Conservation (phyloP, 2,797 vertebrate genomes). For the Muscicapa striata region DNA sequence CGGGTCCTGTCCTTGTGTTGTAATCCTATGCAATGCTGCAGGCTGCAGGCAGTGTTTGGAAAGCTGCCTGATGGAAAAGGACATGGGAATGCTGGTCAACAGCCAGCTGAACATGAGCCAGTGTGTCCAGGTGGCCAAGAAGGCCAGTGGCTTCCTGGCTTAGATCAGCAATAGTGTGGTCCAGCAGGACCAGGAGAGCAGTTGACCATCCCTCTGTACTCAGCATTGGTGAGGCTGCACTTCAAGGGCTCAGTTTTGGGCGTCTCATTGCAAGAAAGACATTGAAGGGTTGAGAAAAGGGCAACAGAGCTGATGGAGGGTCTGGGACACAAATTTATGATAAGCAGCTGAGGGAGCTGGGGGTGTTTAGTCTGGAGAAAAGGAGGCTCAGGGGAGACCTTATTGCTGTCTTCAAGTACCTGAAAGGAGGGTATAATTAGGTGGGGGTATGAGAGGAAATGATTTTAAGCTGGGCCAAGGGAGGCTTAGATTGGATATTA, state of each 20-base stretch:
- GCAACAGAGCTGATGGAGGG: neutral
- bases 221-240: neutral
- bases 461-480: neutral
- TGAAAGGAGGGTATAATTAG: neutral
- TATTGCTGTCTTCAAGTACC: fast-evolving
- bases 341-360: neutral
- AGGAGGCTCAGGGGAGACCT: neutral
- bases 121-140: neutral
- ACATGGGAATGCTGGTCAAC: neutral
- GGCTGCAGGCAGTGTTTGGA: neutral
- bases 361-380: neutral
- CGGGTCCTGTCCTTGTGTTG: neutral
- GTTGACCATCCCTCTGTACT: neutral
- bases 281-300: neutral
- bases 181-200: neutral
- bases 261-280: neutral
- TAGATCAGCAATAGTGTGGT: neutral
- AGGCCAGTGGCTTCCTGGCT: neutral
- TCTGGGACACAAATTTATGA: neutral
- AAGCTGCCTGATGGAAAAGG: neutral
- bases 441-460: neutral
- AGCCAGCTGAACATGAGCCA: neutral
- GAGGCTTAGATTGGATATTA: neutral
- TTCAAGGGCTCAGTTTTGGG: neutral
- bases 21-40: no score